These are phyloP conservation scores for Leptinotarsa haldemani DNA, from an alignment of 2,888 invertebrate genomes.

Conservation along the genomic window DNA sequence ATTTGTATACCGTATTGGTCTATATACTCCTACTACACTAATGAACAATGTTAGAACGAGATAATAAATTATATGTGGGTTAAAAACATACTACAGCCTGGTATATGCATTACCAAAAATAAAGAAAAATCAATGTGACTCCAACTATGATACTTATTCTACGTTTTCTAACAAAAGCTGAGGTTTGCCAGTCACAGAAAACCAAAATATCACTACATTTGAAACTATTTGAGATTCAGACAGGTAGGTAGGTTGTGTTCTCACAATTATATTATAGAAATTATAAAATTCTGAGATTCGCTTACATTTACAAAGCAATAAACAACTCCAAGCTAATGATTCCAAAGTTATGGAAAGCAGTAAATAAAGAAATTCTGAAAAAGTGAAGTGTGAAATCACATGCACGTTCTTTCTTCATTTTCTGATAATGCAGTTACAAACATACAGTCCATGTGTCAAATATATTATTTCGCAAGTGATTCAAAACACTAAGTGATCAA, in stretches of 20 bases:
- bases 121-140: constrained; percentile 10
- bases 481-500: constrained; percentile 16
- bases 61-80: constrained; percentile 5
- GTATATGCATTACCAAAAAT: constrained; percentile 12
- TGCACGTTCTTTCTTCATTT: constrained; percentile 32
- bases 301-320: constrained; percentile 38
- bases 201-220: constrained; percentile 16
- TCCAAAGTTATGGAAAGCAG: constrained; percentile 38
- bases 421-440: constrained; percentile 32
- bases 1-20: not conserved
- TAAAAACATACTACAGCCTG: constrained; percentile 13
- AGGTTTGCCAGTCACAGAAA: constrained; percentile 22
- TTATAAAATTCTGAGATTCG: constrained; percentile 11
- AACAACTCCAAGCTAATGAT: constrained; percentile 39
- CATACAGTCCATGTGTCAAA: constrained; percentile 24
- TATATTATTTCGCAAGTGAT: constrained; percentile 19
- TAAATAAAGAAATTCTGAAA: constrained; percentile 32
- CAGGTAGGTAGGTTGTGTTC: not conserved
- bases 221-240: constrained; percentile 5
- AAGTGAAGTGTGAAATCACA: constrained; percentile 41
- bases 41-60: not conserved
- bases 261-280: constrained; percentile 14
- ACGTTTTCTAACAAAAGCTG: constrained; percentile 23
- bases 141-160: constrained; percentile 12
- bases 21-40: not conserved